phyloP scores from a whole-genome alignment of 1,140 invertebrate species.

The Atta cephalotes region DNA sequence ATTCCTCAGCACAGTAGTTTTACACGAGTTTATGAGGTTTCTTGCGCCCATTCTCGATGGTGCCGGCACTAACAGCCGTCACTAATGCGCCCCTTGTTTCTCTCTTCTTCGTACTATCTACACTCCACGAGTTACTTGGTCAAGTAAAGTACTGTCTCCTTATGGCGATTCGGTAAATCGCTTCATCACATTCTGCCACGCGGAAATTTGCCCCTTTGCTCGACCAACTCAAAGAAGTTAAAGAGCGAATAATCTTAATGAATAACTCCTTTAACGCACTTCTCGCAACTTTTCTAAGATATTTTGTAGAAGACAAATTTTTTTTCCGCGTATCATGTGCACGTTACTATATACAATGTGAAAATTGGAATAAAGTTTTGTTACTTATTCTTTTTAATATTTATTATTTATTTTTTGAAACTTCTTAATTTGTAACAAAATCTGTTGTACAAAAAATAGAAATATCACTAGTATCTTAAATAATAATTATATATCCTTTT shows the following conservation, averaged over 20 bases:
- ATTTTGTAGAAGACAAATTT: slow-evolving; percentile 4
- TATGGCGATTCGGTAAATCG: slow-evolving; percentile 58
- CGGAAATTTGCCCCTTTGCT: slow-evolving; percentile 26
- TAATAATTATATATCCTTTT: not conserved
- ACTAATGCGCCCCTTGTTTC: slow-evolving; percentile 54
- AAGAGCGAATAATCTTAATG: slow-evolving; percentile 25
- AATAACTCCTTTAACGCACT: not conserved
- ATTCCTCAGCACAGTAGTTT: slow-evolving; percentile 57
- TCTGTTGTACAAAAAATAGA: not conserved
- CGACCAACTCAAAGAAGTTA: slow-evolving; percentile 6
- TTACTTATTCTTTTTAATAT: not conserved
- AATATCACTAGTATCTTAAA: not conserved
- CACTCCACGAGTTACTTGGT: slow-evolving; percentile 26
- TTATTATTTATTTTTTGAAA: not conserved
- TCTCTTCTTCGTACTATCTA: not conserved
- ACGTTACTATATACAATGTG: not conserved
- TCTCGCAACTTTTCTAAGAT: not conserved
- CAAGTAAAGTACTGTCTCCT: slow-evolving; percentile 46
- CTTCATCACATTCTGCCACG: slow-evolving; percentile 46
- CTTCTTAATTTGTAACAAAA: not conserved
- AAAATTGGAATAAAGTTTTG: not conserved
- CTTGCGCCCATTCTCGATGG: slow-evolving; percentile 51
- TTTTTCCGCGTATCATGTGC: not conserved
- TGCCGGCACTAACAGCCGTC: slow-evolving; percentile 59
- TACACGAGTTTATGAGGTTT: slow-evolving; percentile 60